These are phyloP conservation scores for Luffia ferchaultella DNA, from an alignment of 2,888 invertebrate genomes.

Conservation along the genomic window DNA sequence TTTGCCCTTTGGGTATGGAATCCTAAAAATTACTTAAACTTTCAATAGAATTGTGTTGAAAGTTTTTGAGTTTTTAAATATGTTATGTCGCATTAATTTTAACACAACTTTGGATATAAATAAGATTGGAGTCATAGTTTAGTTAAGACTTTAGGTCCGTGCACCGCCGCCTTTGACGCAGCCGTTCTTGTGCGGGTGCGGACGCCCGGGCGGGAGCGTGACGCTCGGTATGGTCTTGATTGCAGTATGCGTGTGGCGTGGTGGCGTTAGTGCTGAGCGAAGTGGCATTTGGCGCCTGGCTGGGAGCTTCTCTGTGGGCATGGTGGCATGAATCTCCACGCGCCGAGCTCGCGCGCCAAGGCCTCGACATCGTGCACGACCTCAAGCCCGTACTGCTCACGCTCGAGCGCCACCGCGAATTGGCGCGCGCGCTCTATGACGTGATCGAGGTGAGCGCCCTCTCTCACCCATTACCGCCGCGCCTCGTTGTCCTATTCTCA, in stretches of 20 bases:
- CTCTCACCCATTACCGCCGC: too few relatives aligned
- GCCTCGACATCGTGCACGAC: slow-evolving; percentile 51
- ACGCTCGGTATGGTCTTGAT: background rate
- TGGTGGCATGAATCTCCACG: slow-evolving; percentile 53
- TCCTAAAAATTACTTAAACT: background rate
- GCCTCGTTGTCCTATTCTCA: too few relatives aligned
- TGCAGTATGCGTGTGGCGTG: slow-evolving; percentile 45
- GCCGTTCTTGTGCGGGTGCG: background rate
- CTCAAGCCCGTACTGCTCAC: slow-evolving; percentile 54
- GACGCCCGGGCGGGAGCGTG: background rate
- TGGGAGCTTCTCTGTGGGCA: slow-evolving; percentile 45
- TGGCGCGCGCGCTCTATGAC: slow-evolving; percentile 44
- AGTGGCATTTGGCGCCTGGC: slow-evolving; percentile 55
- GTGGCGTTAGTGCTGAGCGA: slow-evolving; percentile 43
- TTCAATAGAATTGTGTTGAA: background rate
- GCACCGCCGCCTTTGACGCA: too few relatives aligned
- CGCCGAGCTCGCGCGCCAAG: slow-evolving; percentile 52
- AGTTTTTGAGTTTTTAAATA: background rate
- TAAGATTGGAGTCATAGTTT: too few relatives aligned
- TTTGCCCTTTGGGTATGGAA: background rate
- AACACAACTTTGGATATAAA: background rate
- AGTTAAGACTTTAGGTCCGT: too few relatives aligned
- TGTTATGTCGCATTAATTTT: background rate
- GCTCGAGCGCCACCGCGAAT: slow-evolving; percentile 44
- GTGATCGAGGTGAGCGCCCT: slow-evolving; percentile 41